A percentile compares a stretch with the other conserved stretches of the same genome.
Conservation (phyloP, 2,113 vertebrate genomes). For the Stigmatopora argus region DNA sequence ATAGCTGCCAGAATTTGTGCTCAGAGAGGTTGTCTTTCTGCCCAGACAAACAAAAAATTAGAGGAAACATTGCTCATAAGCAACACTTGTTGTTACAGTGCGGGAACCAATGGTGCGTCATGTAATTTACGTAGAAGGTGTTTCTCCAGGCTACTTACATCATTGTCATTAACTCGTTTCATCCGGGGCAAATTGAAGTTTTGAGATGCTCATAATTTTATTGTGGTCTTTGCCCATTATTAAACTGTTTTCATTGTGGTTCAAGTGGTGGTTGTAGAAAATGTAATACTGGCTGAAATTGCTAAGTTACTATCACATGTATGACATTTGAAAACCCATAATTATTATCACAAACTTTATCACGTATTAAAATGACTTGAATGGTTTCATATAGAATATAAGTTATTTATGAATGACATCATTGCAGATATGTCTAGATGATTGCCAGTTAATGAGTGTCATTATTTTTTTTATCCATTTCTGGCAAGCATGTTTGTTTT, state of each 20-base stretch:
- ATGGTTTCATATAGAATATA: constrained; percentile 11
- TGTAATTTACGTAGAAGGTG: background rate
- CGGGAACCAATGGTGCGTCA: background rate
- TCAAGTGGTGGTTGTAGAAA: constrained; percentile 3
- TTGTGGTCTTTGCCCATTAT: background rate
- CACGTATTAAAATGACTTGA: background rate
- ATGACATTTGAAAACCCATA: constrained; percentile 2
- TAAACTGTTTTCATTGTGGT: background rate
- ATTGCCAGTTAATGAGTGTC: constrained; percentile 23
- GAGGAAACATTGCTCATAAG: no score
- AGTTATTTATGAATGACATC: constrained; percentile 6
- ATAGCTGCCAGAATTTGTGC: background rate
- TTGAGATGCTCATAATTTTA: constrained; percentile 17
- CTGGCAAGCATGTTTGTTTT: constrained; percentile 53
- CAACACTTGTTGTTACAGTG: background rate
- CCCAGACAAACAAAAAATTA: no score
- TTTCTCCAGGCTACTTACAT: constrained; percentile 24
- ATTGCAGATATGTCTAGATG: constrained; percentile 14
- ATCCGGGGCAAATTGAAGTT: constrained; percentile 10
- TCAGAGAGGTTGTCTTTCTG: no score
- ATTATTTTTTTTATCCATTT: constrained; percentile 43
- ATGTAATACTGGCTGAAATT: constrained; percentile 1
- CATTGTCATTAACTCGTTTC: constrained; percentile 13
- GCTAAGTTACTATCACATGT: background rate
- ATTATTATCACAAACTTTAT: background rate